These are phyloP conservation scores for Setipinna tenuifilis DNA, from an alignment of 2,797 vertebrate genomes.

Conservation along the genomic window DNA sequence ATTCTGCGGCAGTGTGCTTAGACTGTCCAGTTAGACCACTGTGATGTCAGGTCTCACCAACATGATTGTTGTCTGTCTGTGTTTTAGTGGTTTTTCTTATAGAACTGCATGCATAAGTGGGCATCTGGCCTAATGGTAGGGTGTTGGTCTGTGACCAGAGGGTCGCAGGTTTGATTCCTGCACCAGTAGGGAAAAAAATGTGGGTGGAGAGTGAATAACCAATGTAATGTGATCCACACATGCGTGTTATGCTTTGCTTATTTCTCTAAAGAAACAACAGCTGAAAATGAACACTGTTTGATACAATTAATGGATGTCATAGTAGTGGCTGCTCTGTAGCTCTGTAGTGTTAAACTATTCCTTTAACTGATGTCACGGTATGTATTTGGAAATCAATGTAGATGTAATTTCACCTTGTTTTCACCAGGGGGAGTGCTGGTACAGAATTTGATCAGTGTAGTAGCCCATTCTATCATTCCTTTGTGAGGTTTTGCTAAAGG, in stretches of 20 bases:
- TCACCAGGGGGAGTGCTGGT: slow-evolving; percentile 7
- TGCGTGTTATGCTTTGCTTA: too few species aligned
- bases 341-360: background rate
- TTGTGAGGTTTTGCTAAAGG: background rate
- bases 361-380: background rate
- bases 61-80: too few species aligned
- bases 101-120: too few species aligned
- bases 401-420: background rate
- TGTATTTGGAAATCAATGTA: background rate
- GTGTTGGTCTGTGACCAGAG: too few species aligned
- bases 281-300: background rate
- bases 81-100: too few species aligned
- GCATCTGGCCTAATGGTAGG: too few species aligned
- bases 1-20: background rate
- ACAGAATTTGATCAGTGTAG: background rate
- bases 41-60: background rate
- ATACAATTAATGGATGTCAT: background rate
- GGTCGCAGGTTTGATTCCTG: too few species aligned
- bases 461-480: background rate
- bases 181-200: too few species aligned
- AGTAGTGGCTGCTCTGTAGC: background rate
- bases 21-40: background rate
- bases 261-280: too few species aligned
- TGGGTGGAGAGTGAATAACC: too few species aligned
- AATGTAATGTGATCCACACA: too few species aligned